Evolutionary conservation across 1,140 invertebrate species (phyloP), one percentile per base, ranked within the genome.

Genomic region (Hypothenemus hampei): DNA sequence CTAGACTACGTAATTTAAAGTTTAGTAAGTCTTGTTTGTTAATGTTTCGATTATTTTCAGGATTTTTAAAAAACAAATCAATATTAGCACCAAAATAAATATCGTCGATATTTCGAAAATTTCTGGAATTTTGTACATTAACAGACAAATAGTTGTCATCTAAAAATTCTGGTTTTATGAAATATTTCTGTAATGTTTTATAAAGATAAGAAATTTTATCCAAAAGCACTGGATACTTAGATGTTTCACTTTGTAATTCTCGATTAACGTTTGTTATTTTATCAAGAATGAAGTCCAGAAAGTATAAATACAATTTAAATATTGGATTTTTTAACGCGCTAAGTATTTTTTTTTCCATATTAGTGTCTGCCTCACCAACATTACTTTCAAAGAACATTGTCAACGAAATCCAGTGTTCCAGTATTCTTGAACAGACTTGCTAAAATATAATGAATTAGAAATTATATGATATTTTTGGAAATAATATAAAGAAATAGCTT

Each of bases 321-420:
- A 56, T 29, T n/a, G 18, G 13, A 39, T 37, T 56, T 26, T 45
- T 53, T 35, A 53, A 22, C n/a, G 41, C 52, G 48, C 15, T 16
- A 2, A 35, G 33, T 5, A 55, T 49, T 20, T 21, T 11, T 21
- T 18, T 33, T 19, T 22, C 19, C 8, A 7, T 35, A n/a, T 10
- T 7, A 1, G 33, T 10, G n/a, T 46, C 23, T 8, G 48, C 52
- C 35, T 55, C 52, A 24, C 31, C 13, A 3, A 13, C 43, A 13
- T 36, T 16, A 10, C 19, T 33, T 6, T 13, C 19, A 51, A 57
- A 57, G 46, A 20, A 50, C 4, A 57, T 15, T 2, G 16, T 29
- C 22, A 57, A 36, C 19, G 54, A 40, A 33, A 26, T 43, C 54
- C 54, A 57, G 7, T 50, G 47, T 2, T 57, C 47, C 4, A 57